Evolutionary conservation across 2,797 vertebrate species (phyloP), one percentile per base, ranked within the genome.

Genomic region (Acrossocheilus fasciatus): DNA sequence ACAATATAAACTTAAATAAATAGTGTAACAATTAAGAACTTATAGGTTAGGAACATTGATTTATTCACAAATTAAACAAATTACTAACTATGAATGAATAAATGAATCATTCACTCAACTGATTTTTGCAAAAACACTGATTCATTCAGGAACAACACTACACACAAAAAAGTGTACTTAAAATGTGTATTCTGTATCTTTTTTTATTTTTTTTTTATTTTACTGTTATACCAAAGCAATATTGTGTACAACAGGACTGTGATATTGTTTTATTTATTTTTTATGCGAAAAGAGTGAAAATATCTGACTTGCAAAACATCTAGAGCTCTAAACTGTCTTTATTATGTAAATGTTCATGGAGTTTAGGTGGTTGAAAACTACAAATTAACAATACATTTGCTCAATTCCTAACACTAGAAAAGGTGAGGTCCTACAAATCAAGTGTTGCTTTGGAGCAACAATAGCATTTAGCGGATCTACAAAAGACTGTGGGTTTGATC

Each of bases 401-500:
- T 47, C 64, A 57, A 36, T 45, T 86, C 50, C 77, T 45, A 23
- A 34, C 12, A 64, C 11, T 15, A 50, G 43, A 77, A n/a, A 76
- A 59, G n/a, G 41, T 43, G 68, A 62, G 14, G 30, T 72, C 50
- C 64, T 62, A 47, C 18, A 74, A 6, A 18, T 39, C 17, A 81
- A 47, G 18, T 52, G 78, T 64, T 73, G 41, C 54, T 80, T 72
- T 20, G 43, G 20, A 73, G 69, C 84, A 86, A 86, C 68, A 86
- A 50, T 74, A 81, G 68, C 77, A 86, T 81, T 74, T 64, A 81
- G 84, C 15, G 41, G 77, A 86, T 64, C 43, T 52, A 64, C 73
- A 77, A 84, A 87, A 79, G 72, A 83, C 76, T 64, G 34, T 59
- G 30, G 54, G 45, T 79, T 50, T 83, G 66, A 87, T 87, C 81